phyloP scores from a whole-genome alignment of 2,797 vertebrate genomes.

The Aselliscus stoliczkanus region DNA sequence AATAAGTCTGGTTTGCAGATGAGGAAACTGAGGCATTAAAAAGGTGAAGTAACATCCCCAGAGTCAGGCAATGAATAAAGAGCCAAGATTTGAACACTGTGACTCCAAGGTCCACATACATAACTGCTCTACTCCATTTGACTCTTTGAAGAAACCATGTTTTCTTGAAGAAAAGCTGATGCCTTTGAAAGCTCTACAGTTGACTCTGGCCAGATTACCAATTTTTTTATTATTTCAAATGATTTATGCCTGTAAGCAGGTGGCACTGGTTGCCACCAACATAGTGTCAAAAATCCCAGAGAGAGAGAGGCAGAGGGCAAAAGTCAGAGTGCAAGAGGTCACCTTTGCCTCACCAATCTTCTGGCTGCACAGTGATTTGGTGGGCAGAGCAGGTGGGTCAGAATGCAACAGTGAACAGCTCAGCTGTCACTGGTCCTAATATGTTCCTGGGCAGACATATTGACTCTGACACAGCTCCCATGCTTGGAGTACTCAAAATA shows the following conservation, averaged over 20 bases:
- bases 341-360: background rate
- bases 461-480: background rate
- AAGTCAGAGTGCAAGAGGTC: background rate
- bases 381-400: background rate
- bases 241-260: background rate
- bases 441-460: background rate
- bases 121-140: background rate
- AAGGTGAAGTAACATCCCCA: background rate
- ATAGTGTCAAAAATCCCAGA: background rate
- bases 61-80: background rate
- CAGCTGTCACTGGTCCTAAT: background rate
- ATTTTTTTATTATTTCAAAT: background rate
- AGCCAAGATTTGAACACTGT: background rate
- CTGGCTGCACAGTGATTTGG: background rate
- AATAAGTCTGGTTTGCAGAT: background rate
- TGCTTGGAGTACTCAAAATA: slow-evolving; percentile 32
- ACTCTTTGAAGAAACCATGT: background rate
- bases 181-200: background rate
- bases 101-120: background rate
- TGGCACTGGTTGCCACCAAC: background rate
- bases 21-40: background rate
- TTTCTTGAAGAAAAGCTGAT: background rate
- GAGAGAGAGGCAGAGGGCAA: background rate
- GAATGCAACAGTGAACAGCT: background rate
- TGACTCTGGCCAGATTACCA: background rate